A percentile compares a stretch with the other conserved stretches of the same genome.
These are phyloP conservation scores for Holcopasites calliopsidis DNA, from an alignment of 1,140 invertebrate genomes.

Conservation along the genomic window DNA sequence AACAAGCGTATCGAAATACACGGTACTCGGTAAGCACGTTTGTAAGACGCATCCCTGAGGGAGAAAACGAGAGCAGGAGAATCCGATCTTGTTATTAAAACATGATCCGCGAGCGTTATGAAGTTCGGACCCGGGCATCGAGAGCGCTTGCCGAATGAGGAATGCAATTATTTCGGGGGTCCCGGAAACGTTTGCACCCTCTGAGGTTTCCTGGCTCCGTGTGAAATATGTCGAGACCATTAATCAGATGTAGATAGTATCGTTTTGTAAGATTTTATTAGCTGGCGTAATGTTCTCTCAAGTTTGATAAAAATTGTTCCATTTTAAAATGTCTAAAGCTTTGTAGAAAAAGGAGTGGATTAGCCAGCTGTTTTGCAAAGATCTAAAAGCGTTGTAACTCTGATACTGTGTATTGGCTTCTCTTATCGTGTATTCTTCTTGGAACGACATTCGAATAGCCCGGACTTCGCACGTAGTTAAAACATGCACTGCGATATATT, in stretches of 20 bases:
- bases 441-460: not conserved
- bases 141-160: too few species aligned
- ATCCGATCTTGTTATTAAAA: conserved; percentile 44
- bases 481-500: not conserved
- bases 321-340: too few species aligned
- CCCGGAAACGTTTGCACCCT: not conserved
- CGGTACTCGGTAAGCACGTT: conserved; percentile 11
- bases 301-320: too few species aligned
- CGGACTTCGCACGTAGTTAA: not conserved
- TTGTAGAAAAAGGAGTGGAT: not conserved
- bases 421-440: not conserved
- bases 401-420: not conserved
- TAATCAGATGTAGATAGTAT: too few species aligned
- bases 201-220: not conserved
- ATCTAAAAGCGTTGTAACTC: not conserved
- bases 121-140: not conserved
- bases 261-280: too few species aligned
- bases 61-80: not conserved
- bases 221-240: too few species aligned
- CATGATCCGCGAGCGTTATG: not conserved
- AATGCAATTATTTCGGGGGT: conserved; percentile 22
- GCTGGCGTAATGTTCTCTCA: too few species aligned
- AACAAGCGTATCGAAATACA: conserved; percentile 52
- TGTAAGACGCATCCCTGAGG: conserved; percentile 20
- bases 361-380: not conserved